These are phyloP conservation scores for Germaria angustata DNA, from an alignment of 2,888 invertebrate species.

Conservation along the genomic window DNA sequence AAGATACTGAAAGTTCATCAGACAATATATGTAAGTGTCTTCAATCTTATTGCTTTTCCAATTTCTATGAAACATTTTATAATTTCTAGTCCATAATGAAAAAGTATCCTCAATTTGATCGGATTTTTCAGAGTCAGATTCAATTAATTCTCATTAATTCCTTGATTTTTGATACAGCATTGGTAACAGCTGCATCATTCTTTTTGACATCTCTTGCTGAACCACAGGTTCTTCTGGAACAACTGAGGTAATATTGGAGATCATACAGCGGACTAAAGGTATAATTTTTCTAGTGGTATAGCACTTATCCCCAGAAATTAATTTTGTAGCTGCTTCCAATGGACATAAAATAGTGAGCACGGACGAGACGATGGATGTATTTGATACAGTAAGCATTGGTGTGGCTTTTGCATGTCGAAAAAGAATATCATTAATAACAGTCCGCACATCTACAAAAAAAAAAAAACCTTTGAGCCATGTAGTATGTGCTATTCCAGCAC, in stretches of 20 bases:
- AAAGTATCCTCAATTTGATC: no score
- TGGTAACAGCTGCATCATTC: no score
- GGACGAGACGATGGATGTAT: not conserved
- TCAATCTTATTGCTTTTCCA: not conserved
- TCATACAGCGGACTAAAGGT: not conserved
- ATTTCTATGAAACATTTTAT: no score
- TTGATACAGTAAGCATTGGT: not conserved
- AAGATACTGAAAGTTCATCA: no score
- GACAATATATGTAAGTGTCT: no score
- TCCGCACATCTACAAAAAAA: constrained; percentile 9
- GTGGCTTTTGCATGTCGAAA: not conserved
- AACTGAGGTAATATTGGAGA: not conserved
- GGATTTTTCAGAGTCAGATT: no score
- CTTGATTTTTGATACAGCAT: no score
- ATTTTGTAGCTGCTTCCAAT: not conserved
- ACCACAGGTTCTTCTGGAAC: no score
- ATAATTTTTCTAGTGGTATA: not conserved
- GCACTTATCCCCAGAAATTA: not conserved
- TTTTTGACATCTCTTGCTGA: no score
- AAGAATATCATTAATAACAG: constrained; percentile 10
- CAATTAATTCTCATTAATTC: no score
- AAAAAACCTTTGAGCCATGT: constrained; percentile 2
- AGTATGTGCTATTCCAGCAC: constrained; percentile 1
- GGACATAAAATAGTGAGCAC: not conserved
- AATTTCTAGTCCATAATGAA: no score